Conservation (phyloP, 2,888 invertebrate species). For the Brachylomia viminalis region DNA sequence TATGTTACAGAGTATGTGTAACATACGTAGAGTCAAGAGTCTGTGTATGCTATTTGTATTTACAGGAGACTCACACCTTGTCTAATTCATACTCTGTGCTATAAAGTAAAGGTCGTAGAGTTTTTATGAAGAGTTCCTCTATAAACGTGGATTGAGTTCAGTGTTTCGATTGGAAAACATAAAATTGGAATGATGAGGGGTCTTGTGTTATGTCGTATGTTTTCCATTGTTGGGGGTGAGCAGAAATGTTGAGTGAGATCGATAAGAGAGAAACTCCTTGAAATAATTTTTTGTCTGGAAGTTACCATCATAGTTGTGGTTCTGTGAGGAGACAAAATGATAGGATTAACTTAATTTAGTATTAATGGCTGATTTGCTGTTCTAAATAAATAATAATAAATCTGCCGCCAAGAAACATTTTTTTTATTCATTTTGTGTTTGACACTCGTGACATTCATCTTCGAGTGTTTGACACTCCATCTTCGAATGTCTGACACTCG, state of each 20-base stretch:
- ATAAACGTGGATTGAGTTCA: constrained; percentile 63
- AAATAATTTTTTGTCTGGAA: background rate
- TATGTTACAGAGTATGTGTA: too few species aligned
- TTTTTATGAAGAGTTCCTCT: constrained; percentile 63
- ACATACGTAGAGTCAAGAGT: too few species aligned
- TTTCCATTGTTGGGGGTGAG: constrained; percentile 43
- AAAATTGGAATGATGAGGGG: constrained; percentile 59
- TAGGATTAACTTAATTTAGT: background rate
- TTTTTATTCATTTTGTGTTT: background rate
- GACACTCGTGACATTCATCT: background rate
- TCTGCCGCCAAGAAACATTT: background rate
- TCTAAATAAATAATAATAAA: background rate
- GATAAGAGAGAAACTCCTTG: constrained; percentile 13
- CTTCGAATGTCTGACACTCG: background rate
- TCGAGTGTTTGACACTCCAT: background rate
- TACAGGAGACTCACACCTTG: constrained; percentile 19
- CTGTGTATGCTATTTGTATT: too few species aligned
- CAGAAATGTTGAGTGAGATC: constrained; percentile 19
- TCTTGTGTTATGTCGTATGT: constrained; percentile 44
- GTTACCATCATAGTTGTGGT: background rate
- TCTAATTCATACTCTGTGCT: constrained; percentile 33
- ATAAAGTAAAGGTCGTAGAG: constrained; percentile 61
- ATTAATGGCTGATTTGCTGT: background rate
- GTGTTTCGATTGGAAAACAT: constrained; percentile 66
- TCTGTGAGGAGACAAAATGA: background rate